These are phyloP conservation scores for Dryoscopus gambensis DNA, from an alignment of 2,113 vertebrate genomes.

Conservation along the genomic window DNA sequence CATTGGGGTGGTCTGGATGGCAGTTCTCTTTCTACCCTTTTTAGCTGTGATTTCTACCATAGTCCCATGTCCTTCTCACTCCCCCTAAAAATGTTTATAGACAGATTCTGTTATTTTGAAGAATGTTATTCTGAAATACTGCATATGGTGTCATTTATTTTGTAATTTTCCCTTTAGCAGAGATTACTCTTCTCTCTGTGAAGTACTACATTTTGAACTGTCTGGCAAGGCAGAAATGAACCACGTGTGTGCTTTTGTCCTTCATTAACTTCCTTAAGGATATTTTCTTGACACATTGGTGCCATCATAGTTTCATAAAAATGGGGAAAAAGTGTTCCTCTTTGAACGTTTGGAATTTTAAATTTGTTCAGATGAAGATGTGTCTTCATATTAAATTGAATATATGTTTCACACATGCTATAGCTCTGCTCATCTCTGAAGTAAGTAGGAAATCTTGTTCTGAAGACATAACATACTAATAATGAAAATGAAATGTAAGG, in stretches of 20 bases:
- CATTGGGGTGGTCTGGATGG: neutral
- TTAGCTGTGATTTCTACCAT: neutral
- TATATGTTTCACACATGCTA: neutral
- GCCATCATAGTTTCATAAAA: neutral
- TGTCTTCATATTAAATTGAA: neutral
- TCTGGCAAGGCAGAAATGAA: neutral
- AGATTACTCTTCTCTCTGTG: neutral
- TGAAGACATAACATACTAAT: neutral
- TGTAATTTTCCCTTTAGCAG: neutral
- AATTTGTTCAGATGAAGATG: neutral
- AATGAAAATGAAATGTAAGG: neutral
- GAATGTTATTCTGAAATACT: neutral
- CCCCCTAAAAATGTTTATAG: neutral
- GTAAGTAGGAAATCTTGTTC: neutral
- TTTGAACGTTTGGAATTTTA: neutral
- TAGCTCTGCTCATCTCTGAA: neutral
- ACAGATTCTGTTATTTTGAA: neutral
- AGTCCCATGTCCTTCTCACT: neutral
- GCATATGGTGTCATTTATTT: neutral
- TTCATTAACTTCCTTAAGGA: neutral
- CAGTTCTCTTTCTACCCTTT: neutral
- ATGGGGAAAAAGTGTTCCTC: neutral
- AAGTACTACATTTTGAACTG: neutral
- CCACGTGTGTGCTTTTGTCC: neutral
- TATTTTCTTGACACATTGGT: neutral